Percentiles rank a stretch among this genome's conserved stretches.
phyloP scores from a whole-genome alignment of 2,888 invertebrate genomes.

The Atherix ibis region DNA sequence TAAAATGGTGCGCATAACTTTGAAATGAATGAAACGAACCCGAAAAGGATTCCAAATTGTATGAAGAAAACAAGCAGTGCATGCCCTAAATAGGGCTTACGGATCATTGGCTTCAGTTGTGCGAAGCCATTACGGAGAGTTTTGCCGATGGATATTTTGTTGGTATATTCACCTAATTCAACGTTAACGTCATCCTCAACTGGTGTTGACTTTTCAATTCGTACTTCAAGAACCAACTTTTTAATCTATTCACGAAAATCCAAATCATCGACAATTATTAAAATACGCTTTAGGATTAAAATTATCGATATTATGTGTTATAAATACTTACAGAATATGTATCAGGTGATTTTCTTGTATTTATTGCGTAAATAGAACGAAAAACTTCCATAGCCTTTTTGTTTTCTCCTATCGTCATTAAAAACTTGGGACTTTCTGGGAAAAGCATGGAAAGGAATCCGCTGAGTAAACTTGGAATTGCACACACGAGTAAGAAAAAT shows the following conservation, averaged over 20 bases:
- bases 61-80: slow-evolving; percentile 46
- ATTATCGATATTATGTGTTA: too few relatives aligned
- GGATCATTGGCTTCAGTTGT: slow-evolving; percentile 50
- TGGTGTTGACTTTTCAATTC: too few relatives aligned
- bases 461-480: slow-evolving; percentile 49
- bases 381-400: slow-evolving; percentile 20
- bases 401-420: slow-evolving; percentile 25
- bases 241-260: too few relatives aligned
- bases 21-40: slow-evolving; percentile 37
- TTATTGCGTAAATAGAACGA: slow-evolving; percentile 44
- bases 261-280: too few relatives aligned
- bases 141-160: slow-evolving; percentile 8
- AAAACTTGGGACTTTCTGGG: slow-evolving; percentile 41
- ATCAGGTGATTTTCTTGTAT: slow-evolving; percentile 43
- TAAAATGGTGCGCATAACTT: too few relatives aligned
- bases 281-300: too few relatives aligned
- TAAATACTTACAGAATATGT: slow-evolving; percentile 53
- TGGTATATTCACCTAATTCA: too few relatives aligned
- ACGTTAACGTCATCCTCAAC: too few relatives aligned
- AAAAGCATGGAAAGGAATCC: slow-evolving; percentile 42
- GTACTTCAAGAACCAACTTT: too few relatives aligned
- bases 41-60: slow-evolving; percentile 48
- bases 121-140: slow-evolving; percentile 38
- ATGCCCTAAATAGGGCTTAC: slow-evolving; percentile 41
- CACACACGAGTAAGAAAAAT: slow-evolving; percentile 39